These are phyloP conservation scores for Ascaphus truei DNA, from an alignment of 2,113 vertebrate genomes.

Conservation along the genomic window DNA sequence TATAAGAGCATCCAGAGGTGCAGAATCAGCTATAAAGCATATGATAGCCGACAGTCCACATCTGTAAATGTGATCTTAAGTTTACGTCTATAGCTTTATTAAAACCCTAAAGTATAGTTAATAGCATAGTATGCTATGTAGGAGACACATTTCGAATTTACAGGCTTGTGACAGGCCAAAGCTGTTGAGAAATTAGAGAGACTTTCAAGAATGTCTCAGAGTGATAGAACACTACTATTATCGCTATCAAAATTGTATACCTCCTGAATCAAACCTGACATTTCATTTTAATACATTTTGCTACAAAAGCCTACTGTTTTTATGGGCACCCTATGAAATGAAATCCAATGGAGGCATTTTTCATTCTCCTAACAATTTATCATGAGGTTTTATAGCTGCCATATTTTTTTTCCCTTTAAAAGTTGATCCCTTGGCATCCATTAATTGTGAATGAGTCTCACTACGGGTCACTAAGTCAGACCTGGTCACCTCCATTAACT, in stretches of 20 bases:
- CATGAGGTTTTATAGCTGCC: slow-evolving; percentile 76
- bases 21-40: slow-evolving; percentile 46
- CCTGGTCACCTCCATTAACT: slow-evolving; percentile 69
- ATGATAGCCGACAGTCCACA: slow-evolving; percentile 52
- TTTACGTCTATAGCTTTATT: slow-evolving; percentile 58
- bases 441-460: slow-evolving; percentile 79
- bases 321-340: slow-evolving; percentile 61
- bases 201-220: slow-evolving; percentile 61
- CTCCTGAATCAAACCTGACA: slow-evolving; percentile 59
- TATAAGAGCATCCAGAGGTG: slow-evolving; percentile 5
- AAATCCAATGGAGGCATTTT: slow-evolving; percentile 65
- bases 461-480: slow-evolving; percentile 86
- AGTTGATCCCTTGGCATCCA: slow-evolving; percentile 75
- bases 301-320: slow-evolving; percentile 55
- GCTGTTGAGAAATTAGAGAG: slow-evolving; percentile 60
- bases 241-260: slow-evolving; percentile 64
- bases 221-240: slow-evolving; percentile 65
- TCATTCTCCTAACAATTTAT: slow-evolving; percentile 80
- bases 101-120: slow-evolving; percentile 59
- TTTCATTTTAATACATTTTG: slow-evolving; percentile 63
- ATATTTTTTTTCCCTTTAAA: slow-evolving; percentile 69
- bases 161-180: slow-evolving; percentile 61
- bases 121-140: slow-evolving; percentile 52
- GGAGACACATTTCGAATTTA: slow-evolving; percentile 63
- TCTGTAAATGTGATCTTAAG: slow-evolving; percentile 56